Base-by-base conservation (phyloP, 2,888 invertebrate species). In the Sinohyriopsis cumingii region DNA sequence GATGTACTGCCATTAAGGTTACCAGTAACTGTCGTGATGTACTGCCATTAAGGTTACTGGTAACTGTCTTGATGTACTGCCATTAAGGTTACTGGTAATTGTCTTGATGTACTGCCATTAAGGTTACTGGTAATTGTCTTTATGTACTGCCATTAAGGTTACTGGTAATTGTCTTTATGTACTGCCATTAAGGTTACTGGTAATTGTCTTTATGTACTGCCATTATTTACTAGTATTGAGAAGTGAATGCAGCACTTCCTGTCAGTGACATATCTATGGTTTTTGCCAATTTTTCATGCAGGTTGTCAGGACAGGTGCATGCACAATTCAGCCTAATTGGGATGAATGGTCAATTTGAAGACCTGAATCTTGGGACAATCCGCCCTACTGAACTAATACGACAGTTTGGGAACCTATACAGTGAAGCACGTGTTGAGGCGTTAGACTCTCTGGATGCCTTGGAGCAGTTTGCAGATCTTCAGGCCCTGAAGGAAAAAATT, bases 401-500 rank as follows among this genome's bases (percentile, higher is more conserved):
- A 67, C 93, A 94, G 85, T 98, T 96, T 91, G 94, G 94, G 55
- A 93, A 94, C 75, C 93, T 98, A 72, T 98, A 97, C 91, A 93
- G 94, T 65, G 94, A 95, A 82, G 95, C 95, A 55, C 93, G 97
- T 69, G 94, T 95, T 71, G 95, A 96, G 84, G 94, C 95, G 0
- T 91, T 97, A 83, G 96, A 97, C 82, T 95, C 96, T 18, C 91
- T 98, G 73, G 94, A 96, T 82, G 93, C 93, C 54, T 91, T 98
- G 72, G 93, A 94, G 18, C 95, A 95, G 77, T 92, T 98, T 69
- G 92, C 93, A 68, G 94, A 95, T 79, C 95, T 95, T 20, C 94
- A 95, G 72, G 96, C 96, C 86, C 93, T 98, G 78, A 98, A 98
- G 91, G 94, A 95, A 84, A 98, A 98, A 92, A 95, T 98, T 80